phyloP scores from a whole-genome alignment of 1,140 invertebrate species.

The Eciton burchellii region DNA sequence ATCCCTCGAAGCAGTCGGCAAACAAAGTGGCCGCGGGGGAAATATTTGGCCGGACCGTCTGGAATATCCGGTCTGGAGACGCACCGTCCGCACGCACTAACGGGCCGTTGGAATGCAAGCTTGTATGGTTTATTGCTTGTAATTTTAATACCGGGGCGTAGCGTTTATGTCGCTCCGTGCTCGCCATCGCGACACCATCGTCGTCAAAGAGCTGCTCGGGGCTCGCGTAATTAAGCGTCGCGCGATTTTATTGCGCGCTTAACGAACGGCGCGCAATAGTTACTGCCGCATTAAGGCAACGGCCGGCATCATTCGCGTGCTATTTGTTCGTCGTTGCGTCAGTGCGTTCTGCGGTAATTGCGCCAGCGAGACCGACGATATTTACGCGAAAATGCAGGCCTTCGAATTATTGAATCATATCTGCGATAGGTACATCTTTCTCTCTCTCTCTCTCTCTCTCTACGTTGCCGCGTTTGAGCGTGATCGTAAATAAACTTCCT shows the following conservation, averaged over 20 bases:
- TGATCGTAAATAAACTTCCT: too few species aligned
- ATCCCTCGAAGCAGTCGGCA: background rate
- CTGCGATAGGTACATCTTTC: background rate
- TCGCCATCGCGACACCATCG: background rate
- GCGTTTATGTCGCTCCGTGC: background rate
- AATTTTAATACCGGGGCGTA: background rate
- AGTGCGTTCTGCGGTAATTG: background rate
- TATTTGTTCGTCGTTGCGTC: slow-evolving; percentile 27
- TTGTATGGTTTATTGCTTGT: background rate
- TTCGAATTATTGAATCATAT: background rate
- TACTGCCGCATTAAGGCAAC: background rate
- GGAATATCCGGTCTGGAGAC: too few species aligned
- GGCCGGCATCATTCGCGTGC: background rate
- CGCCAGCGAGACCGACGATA: background rate
- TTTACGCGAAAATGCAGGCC: background rate
- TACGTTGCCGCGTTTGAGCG: too few species aligned
- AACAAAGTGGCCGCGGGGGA: background rate
- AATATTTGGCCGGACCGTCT: too few species aligned
- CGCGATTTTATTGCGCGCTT: slow-evolving; percentile 22
- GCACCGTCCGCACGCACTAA: too few species aligned
- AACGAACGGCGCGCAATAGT: background rate
- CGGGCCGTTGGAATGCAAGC: too few species aligned
- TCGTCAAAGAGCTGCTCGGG: background rate
- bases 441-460: too few species aligned
- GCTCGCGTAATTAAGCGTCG: background rate